These are phyloP conservation scores for Cryptocheilus praepositus DNA, from an alignment of 2,888 invertebrate species.

Conservation along the genomic window DNA sequence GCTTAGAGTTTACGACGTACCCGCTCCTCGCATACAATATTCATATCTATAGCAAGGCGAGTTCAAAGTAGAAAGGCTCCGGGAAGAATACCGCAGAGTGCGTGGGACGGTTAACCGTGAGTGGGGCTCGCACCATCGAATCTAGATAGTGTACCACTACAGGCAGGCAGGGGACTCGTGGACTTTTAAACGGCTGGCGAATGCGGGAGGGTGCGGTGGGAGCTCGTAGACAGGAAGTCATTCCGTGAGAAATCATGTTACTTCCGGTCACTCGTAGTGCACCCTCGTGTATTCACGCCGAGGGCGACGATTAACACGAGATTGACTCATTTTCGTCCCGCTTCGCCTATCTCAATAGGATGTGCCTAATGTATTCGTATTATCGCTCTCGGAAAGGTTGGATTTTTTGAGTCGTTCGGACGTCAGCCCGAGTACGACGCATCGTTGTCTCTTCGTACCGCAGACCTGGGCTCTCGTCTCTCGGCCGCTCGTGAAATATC, in stretches of 20 bases:
- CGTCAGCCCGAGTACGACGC: too few species aligned
- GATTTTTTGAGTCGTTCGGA: too few species aligned
- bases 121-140: too few species aligned
- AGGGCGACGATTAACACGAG: slow-evolving; percentile 50
- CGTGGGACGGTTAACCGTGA: slow-evolving; percentile 12
- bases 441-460: too few species aligned
- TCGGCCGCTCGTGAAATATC: too few species aligned
- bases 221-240: slow-evolving; percentile 62
- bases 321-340: slow-evolving; percentile 42
- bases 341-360: slow-evolving; percentile 5
- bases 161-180: slow-evolving; percentile 27
- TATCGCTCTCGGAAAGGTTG: slow-evolving; percentile 1
- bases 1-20: too few species aligned
- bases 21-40: too few species aligned
- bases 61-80: too few species aligned
- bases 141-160: too few species aligned
- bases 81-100: too few species aligned
- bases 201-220: slow-evolving; percentile 24
- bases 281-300: slow-evolving; percentile 31
- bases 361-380: slow-evolving; percentile 1
- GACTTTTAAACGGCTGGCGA: slow-evolving; percentile 46
- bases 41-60: too few species aligned
- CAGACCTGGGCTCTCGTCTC: too few species aligned
- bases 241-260: slow-evolving; percentile 69
- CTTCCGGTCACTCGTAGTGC: slow-evolving; percentile 63